Evolutionary conservation across 1,140 invertebrate genomes (phyloP), one percentile per base, ranked within the genome.

Genomic region (Pectinophora gossypiella): DNA sequence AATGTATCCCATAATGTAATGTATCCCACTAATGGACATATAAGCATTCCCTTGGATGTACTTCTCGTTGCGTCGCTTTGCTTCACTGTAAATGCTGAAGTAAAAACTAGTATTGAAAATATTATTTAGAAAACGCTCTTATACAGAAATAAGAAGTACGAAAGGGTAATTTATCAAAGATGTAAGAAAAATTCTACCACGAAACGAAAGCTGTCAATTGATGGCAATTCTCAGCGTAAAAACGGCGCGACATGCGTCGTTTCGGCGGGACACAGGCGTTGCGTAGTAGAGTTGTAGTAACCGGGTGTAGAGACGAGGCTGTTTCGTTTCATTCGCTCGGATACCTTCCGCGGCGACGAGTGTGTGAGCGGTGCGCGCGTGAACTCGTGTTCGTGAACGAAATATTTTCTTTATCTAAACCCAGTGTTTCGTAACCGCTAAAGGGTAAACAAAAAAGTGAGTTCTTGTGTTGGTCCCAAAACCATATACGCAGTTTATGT

Each of bases 401-500:
- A 32, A 0, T 10, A 50, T 20, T 42, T 40, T 21, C n/a, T 20
- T 23, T 40, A 40, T 40, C n/a, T n/a, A n/a, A n/a, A 40, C 5
- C 36, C 36, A 40, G 36, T 40, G 36, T 40, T 40, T 40, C 36
- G 36, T 40, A 40, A 40, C 16, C 36, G 36, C 16, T 7, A 40
- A 16, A 16, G 45, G 27, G 45, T 64, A 55, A 61, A 61, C 45
- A 55, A 64, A n/a, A n/a, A 56, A 70, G 67, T 74, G 62, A 61
- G 63, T 50, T 10, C 49, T 63, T 48, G 51, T 27, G 23, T 6
- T 6, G 12, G 12, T 27, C 23, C 23, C 23, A 27, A 27, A 27
- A 27, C 5, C 12, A 51, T 61, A 52, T 53, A n/a, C 43, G 43
- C 23, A 19, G 47, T 51, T 61, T 72, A 69, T 84, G 81, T 77